These are phyloP conservation scores for Ammodramus savannarum DNA, from an alignment of 2,113 vertebrate genomes.

Conservation along the genomic window DNA sequence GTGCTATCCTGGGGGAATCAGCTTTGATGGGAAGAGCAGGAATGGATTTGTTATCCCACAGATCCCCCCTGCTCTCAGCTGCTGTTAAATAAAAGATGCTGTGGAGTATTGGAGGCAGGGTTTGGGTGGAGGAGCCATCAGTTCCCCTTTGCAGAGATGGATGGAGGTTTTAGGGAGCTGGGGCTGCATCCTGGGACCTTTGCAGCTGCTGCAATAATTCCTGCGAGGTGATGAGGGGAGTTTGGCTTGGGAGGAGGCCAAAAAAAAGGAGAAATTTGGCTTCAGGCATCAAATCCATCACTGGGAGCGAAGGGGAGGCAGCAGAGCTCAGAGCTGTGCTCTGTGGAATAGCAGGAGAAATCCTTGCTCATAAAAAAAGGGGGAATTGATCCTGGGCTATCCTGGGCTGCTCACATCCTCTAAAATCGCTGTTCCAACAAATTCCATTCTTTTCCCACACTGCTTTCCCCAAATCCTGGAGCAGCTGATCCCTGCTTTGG, in stretches of 20 bases:
- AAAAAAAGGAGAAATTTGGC: background rate
- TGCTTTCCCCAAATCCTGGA: background rate
- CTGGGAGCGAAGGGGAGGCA: background rate
- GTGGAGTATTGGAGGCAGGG: accelerated
- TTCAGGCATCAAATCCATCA: background rate
- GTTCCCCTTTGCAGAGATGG: background rate
- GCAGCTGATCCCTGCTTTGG: background rate
- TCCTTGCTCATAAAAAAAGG: accelerated
- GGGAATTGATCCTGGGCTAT: accelerated
- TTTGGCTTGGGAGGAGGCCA: background rate
- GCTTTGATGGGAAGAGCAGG: accelerated
- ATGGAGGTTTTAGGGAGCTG: background rate
- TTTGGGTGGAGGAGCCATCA: accelerated
- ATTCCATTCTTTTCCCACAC: accelerated
- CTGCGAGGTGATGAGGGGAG: background rate
- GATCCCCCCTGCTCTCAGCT: background rate
- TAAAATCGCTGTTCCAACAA: accelerated
- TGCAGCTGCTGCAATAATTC: background rate
- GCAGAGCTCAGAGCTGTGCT: background rate
- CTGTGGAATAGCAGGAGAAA: accelerated
- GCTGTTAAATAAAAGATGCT: background rate
- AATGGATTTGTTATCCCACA: background rate
- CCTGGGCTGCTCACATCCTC: background rate
- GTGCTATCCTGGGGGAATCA: accelerated
- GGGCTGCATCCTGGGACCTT: background rate